phyloP scores from a whole-genome alignment of 2,888 invertebrate species.

The Mythimna lalbum region DNA sequence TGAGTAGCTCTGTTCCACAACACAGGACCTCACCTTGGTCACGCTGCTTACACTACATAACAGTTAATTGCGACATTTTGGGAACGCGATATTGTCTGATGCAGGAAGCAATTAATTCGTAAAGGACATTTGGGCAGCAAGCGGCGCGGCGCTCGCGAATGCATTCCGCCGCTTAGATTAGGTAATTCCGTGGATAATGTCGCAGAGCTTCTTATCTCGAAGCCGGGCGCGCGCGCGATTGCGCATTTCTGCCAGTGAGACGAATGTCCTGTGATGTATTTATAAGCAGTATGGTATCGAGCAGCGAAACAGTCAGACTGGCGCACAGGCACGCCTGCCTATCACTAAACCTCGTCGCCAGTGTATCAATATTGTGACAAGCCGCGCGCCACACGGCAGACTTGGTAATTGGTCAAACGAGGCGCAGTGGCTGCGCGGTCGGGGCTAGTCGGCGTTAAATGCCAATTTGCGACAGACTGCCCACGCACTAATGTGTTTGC shows the following conservation, averaged over 20 bases:
- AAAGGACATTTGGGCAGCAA: conserved; percentile 48
- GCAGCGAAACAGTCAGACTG: not conserved
- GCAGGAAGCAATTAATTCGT: conserved; percentile 59
- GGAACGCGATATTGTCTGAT: conserved; percentile 45
- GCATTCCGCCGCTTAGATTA: conserved; percentile 8
- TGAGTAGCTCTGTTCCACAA: conserved; percentile 14
- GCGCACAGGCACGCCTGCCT: not conserved
- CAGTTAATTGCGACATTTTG: conserved; percentile 47
- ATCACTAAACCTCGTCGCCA: conserved; percentile 13
- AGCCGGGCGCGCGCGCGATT: not conserved
- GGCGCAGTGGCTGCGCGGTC: not conserved
- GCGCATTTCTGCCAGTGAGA: not conserved
- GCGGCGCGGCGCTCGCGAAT: conserved; percentile 13
- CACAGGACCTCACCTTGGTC: conserved; percentile 51
- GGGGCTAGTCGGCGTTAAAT: conserved; percentile 7
- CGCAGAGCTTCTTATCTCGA: conserved; percentile 3
- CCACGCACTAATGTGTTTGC: conserved; percentile 21
- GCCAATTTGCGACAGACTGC: conserved; percentile 7
- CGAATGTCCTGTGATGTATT: not conserved
- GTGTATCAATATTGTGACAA: conserved; percentile 37
- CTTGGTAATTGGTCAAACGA: conserved; percentile 25
- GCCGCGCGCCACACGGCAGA: conserved; percentile 15
- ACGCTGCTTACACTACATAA: conserved; percentile 51
- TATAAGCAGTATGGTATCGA: not conserved
- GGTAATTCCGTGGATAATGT: conserved; percentile 14